Evolutionary conservation across 1,140 invertebrate genomes (phyloP).

Genomic region (Drosophila willistoni): DNA sequence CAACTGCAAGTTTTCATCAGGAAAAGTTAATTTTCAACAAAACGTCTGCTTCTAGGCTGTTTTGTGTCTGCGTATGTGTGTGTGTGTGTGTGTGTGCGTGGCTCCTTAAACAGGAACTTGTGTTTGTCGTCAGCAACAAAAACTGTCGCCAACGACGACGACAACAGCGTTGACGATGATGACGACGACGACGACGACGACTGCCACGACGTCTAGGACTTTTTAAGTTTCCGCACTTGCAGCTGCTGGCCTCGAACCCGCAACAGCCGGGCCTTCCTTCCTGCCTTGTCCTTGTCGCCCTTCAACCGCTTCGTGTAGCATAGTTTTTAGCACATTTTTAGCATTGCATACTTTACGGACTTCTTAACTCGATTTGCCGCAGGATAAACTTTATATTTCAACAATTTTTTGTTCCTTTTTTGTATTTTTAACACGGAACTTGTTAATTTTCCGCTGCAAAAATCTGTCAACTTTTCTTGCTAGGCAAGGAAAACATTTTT

Average conservation of each 20-base stretch:
- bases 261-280: not conserved
- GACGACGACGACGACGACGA: slow-evolving; percentile 15
- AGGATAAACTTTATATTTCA: slow-evolving; percentile 62
- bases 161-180: slow-evolving; percentile 21
- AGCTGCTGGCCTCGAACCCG: slow-evolving; percentile 20
- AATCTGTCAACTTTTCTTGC: slow-evolving; percentile 72
- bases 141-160: slow-evolving; percentile 35
- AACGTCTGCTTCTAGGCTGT: slow-evolving; percentile 36
- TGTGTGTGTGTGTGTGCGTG: not conserved
- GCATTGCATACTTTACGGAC: slow-evolving; percentile 67
- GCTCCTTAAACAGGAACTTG: slow-evolving; percentile 9
- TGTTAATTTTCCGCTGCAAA: slow-evolving; percentile 78
- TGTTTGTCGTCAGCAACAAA: slow-evolving; percentile 26
- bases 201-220: slow-evolving; percentile 45
- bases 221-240: slow-evolving; percentile 64
- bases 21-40: slow-evolving; percentile 44
- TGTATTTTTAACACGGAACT: slow-evolving; percentile 52
- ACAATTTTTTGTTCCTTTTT: slow-evolving; percentile 18
- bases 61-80: slow-evolving; percentile 3
- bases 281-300: not conserved
- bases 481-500: slow-evolving; percentile 33
- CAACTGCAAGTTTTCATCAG: slow-evolving; percentile 52
- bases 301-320: slow-evolving; percentile 33
- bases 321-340: slow-evolving; percentile 74
- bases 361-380: slow-evolving; percentile 75